Evolutionary conservation across 2,888 invertebrate species (phyloP).

Genomic region (Deroplatys truncata): DNA sequence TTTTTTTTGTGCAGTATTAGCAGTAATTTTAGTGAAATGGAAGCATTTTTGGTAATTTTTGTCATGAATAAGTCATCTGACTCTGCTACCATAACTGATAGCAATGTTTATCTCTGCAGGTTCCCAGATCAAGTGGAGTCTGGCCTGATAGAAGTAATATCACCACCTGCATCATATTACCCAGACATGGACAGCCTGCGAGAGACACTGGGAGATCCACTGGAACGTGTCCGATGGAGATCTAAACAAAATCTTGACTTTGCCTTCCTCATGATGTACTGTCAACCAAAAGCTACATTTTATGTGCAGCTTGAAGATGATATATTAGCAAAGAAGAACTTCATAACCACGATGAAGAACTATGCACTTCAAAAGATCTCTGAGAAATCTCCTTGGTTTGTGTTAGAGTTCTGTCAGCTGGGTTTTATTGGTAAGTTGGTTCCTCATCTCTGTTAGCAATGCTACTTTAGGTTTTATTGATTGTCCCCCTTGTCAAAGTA

Average conservation of each 20-base stretch:
- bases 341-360: slow-evolving; percentile 78
- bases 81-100: too few relatives aligned
- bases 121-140: slow-evolving; percentile 69
- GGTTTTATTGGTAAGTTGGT: slow-evolving; percentile 81
- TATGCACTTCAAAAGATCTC: slow-evolving; percentile 74
- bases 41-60: too few relatives aligned
- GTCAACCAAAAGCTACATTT: slow-evolving; percentile 79
- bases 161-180: slow-evolving; percentile 82
- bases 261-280: slow-evolving; percentile 91
- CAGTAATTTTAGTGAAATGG: too few relatives aligned
- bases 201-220: slow-evolving; percentile 78
- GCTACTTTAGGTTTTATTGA: too few relatives aligned
- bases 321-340: slow-evolving; percentile 80
- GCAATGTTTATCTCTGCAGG: slow-evolving; percentile 45
- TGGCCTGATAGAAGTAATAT: slow-evolving; percentile 84
- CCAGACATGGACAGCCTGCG: slow-evolving; percentile 76
- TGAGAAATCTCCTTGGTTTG: slow-evolving; percentile 78
- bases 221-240: slow-evolving; percentile 82
- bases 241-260: slow-evolving; percentile 94
- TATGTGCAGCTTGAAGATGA: slow-evolving; percentile 95
- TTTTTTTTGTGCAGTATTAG: too few relatives aligned
- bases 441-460: too few relatives aligned
- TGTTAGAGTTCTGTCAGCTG: slow-evolving; percentile 87
- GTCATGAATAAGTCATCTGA: too few relatives aligned
- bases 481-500: too few relatives aligned